A percentile compares a stretch with the other conserved stretches of the same genome.
phyloP scores from a whole-genome alignment of 37 sponge, comb jelly and placozoan genomes.

The Chondrosia reniformis region DNA sequence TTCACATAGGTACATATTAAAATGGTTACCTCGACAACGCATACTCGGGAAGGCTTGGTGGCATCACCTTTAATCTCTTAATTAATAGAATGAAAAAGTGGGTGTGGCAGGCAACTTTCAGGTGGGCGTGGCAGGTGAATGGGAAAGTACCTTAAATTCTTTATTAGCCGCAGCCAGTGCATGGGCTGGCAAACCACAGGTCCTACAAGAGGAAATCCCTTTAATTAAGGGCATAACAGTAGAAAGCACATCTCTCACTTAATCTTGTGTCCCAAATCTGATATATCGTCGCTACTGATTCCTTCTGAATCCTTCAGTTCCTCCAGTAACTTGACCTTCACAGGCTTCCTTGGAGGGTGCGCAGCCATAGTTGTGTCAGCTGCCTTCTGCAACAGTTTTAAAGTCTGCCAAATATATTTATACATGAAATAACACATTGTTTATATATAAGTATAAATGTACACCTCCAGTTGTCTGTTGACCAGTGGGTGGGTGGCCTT shows the following conservation, averaged over 20 bases:
- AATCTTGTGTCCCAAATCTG: neutral
- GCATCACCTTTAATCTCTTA: slow-evolving; percentile 63
- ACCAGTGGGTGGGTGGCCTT: slow-evolving; percentile 46
- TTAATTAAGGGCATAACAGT: neutral
- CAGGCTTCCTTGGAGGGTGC: neutral
- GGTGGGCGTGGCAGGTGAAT: neutral
- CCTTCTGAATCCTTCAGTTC: too few species aligned
- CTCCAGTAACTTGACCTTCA: too few species aligned
- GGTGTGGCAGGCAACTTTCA: neutral
- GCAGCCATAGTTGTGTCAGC: too few species aligned
- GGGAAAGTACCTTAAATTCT: slow-evolving; percentile 45
- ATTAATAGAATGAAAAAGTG: slow-evolving; percentile 1
- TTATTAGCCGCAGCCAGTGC: slow-evolving; percentile 62
- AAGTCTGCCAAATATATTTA: slow-evolving; percentile 52
- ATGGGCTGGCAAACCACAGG: slow-evolving; percentile 55
- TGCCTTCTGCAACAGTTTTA: slow-evolving; percentile 22
- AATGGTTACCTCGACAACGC: slow-evolving; percentile 54
- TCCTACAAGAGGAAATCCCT: neutral
- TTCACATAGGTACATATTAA: neutral
- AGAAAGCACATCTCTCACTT: neutral
- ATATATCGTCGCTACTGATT: too few species aligned
- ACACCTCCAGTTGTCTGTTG: slow-evolving; percentile 62
- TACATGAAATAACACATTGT: neutral
- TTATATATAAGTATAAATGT: slow-evolving; percentile 4
- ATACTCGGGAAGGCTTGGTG: slow-evolving; percentile 74